Evolutionary conservation across 1,140 invertebrate species (phyloP).

Genomic region (Nasonia longicornis): DNA sequence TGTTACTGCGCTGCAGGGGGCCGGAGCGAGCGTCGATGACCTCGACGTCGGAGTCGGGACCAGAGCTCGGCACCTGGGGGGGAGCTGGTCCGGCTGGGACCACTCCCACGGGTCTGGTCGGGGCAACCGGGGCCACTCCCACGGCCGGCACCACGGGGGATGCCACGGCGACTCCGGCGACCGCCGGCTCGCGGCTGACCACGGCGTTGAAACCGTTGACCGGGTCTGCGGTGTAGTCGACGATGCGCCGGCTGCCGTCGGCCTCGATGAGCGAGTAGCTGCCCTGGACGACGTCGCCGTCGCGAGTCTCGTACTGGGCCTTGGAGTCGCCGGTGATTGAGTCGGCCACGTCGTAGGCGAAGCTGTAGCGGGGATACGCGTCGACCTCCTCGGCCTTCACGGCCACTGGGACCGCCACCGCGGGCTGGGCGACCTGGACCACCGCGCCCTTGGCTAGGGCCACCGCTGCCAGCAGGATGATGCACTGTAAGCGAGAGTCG

Average conservation of each 20-base stretch:
- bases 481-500: slow-evolving; percentile 48
- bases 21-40: slow-evolving; percentile 60
- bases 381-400: slow-evolving; percentile 59
- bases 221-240: slow-evolving; percentile 80
- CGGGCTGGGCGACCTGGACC: slow-evolving; percentile 52
- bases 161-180: slow-evolving; percentile 42
- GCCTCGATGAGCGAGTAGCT: slow-evolving; percentile 72
- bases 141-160: slow-evolving; percentile 48
- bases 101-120: slow-evolving; percentile 56
- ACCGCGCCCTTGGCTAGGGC: slow-evolving; percentile 52
- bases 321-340: slow-evolving; percentile 74
- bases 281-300: slow-evolving; percentile 73
- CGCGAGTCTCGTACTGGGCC: slow-evolving; percentile 74
- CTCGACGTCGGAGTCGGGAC: slow-evolving; percentile 66
- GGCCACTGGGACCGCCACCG: slow-evolving; percentile 23
- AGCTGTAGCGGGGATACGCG: slow-evolving; percentile 61
- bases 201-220: slow-evolving; percentile 79
- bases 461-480: slow-evolving; percentile 56
- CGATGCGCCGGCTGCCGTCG: slow-evolving; percentile 77
- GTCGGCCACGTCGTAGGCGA: slow-evolving; percentile 65
- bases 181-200: slow-evolving; percentile 72
- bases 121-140: slow-evolving; percentile 21
- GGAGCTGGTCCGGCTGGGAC: slow-evolving; percentile 52
- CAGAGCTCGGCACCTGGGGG: slow-evolving; percentile 55
- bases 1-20: slow-evolving; percentile 37